A percentile compares a stretch with the other conserved stretches of the same genome.
Conservation (phyloP, 2,113 vertebrate species). For the Dipodomys stephensi region DNA sequence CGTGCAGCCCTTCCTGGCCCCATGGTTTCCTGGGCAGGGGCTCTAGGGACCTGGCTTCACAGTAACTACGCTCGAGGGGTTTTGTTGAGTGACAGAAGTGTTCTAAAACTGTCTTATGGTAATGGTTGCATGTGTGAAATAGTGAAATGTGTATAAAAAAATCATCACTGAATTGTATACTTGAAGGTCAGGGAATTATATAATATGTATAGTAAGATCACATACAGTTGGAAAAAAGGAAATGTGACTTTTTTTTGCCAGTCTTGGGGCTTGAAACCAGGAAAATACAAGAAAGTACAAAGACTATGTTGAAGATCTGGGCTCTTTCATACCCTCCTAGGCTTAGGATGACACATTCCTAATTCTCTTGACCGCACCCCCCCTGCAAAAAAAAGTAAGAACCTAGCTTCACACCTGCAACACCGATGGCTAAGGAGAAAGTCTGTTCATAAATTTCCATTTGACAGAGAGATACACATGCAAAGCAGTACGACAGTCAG, state of each 20-base stretch:
- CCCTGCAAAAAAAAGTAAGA: not conserved
- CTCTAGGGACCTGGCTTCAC: not conserved
- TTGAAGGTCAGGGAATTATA: not conserved
- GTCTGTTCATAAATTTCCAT: no score
- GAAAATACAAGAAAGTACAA: no score
- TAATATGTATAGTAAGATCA: not conserved
- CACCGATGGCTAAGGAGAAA: no score
- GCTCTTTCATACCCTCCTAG: not conserved
- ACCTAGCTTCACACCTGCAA: not conserved
- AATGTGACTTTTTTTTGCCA: not conserved
- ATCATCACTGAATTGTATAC: not conserved
- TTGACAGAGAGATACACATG: not conserved
- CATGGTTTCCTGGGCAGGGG: not conserved
- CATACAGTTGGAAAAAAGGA: constrained; percentile 6
- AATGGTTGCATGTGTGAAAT: not conserved
- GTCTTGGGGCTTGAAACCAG: no score
- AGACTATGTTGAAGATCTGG: not conserved
- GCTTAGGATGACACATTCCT: not conserved
- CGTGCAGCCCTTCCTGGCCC: no score
- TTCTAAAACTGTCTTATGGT: not conserved
- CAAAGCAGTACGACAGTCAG: fast-evolving
- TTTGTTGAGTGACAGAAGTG: not conserved
- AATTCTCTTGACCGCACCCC: not conserved
- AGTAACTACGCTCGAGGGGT: not conserved
- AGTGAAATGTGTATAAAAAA: constrained; percentile 8